These are phyloP conservation scores for Sinella curviseta DNA, from an alignment of 1,140 invertebrate species.

Conservation along the genomic window DNA sequence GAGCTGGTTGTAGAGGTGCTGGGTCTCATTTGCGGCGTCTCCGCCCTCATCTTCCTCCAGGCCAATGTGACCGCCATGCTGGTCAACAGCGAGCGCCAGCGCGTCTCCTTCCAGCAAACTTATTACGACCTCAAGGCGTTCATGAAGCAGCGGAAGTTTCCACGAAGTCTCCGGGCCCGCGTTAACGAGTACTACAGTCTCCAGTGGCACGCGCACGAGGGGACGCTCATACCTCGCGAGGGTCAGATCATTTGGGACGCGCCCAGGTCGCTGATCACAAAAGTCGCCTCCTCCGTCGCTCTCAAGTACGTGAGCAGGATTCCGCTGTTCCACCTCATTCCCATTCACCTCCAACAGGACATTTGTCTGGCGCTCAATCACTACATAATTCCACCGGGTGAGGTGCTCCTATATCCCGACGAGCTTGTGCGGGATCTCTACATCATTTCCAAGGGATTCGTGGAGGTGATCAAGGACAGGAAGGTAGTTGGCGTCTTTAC, in stretches of 20 bases:
- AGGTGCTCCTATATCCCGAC: conserved; percentile 38
- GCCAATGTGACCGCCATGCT: conserved; percentile 42
- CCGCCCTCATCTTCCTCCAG: conserved; percentile 21
- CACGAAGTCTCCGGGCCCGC: conserved; percentile 17
- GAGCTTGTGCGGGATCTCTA: conserved; percentile 40
- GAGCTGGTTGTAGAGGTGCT: conserved; percentile 33
- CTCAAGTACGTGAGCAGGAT: conserved; percentile 32
- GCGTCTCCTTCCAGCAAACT: conserved; percentile 45
- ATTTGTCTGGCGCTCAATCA: conserved; percentile 34
- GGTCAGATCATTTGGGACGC: conserved; percentile 43
- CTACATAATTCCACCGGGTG: conserved; percentile 44
- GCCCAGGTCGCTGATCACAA: conserved; percentile 27
- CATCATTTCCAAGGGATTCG: conserved; percentile 44
- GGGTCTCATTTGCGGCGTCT: conserved; percentile 30
- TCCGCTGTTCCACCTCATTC: conserved; percentile 26
- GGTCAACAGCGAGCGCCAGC: conserved; percentile 36
- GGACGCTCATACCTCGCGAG: conserved; percentile 39
- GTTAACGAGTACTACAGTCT: conserved; percentile 42
- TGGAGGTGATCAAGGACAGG: neutral
- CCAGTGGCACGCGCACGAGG: conserved; percentile 41
- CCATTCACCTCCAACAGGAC: neutral
- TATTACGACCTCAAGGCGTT: conserved; percentile 39
- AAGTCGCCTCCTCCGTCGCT: conserved; percentile 30
- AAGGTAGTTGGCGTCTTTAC: conserved; percentile 23
- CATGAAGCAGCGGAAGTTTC: conserved; percentile 39